Evolutionary conservation across 2,113 vertebrate genomes (phyloP), one percentile per base, ranked within the genome.

Genomic region (Tretioscincus oriximinensis): DNA sequence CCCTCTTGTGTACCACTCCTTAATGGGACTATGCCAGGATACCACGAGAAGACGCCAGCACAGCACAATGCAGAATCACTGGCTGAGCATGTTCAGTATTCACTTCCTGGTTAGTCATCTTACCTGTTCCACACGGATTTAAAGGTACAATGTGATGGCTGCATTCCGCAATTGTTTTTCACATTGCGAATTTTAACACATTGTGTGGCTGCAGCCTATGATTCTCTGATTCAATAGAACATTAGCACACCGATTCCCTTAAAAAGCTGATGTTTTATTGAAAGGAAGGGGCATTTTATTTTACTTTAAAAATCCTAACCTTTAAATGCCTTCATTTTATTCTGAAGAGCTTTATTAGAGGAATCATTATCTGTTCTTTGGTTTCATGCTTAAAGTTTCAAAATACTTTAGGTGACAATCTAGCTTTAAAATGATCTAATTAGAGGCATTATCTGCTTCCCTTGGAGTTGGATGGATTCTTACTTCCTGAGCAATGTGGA

Each of bases 321-420:
- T 72, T 71, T 71, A 7, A 49, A 85, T 66, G 1, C 41, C 61
- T 58, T 77, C 8, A 66, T 58, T 77, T 74, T 41, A 69, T 67
- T 10, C 47, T 26, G 20, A 84, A 84, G 54, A 0, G 0, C 24
- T 83, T 5, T 7, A 58, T 22, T 51, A 29, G 65, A 83, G 54
- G 65, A 71, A 58, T 76, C 47, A 4, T 72, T 71, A 64, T 77
- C 70, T 51, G 22, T 18, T 78, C 76, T 31, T 20, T 31, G 35
- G 11, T 71, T 90, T 67, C 77, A 81, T 84, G 24, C 31, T 85
- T 69, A 60, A 9, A 1, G 0, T 80, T 87, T 82, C 64, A 71
- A 68, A 84, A 73, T 47, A 73, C 51, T 21, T 21, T 12, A 16
- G 9, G 8, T 47, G 78, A 51, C 7, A 31, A 26, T 18, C 28